Conservation (phyloP, 2,888 invertebrate species). For the Biston stratarius region DNA sequence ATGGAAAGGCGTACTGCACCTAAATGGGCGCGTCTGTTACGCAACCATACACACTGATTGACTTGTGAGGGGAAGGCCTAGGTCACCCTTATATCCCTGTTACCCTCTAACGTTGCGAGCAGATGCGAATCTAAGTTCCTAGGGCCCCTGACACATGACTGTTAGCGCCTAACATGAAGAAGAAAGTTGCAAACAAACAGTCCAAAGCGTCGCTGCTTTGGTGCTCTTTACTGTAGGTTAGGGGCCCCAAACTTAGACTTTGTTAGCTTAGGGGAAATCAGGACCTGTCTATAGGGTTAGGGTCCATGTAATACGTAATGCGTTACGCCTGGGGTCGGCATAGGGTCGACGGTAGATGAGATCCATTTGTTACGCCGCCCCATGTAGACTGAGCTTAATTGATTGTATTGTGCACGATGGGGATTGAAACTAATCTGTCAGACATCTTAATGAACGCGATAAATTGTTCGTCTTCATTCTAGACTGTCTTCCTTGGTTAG, state of each 20-base stretch:
- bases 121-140: neutral
- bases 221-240: neutral
- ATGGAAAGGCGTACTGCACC: constrained; percentile 57
- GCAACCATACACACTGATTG: constrained; percentile 55
- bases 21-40: constrained; percentile 53
- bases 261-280: neutral
- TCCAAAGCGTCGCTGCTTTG: neutral
- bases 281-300: constrained; percentile 1
- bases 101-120: constrained; percentile 3
- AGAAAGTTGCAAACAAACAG: too few relatives aligned
- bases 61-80: constrained; percentile 60
- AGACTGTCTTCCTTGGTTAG: constrained; percentile 27
- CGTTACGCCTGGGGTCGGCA: constrained; percentile 34
- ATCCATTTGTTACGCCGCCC: constrained; percentile 38
- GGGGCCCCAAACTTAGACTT: neutral
- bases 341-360: constrained; percentile 12
- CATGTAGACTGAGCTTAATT: constrained; percentile 42
- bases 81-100: constrained; percentile 54
- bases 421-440: constrained; percentile 44
- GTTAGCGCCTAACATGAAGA: too few relatives aligned
- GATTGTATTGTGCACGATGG: constrained; percentile 43
- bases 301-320: constrained; percentile 28
- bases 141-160: neutral
- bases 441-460: constrained; percentile 45
- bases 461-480: constrained; percentile 34